A percentile compares a stretch with the other conserved stretches of the same genome.
These are phyloP conservation scores for Rhinolophus ferrumequinum DNA, from an alignment of 2,113 vertebrate species.

Conservation along the genomic window DNA sequence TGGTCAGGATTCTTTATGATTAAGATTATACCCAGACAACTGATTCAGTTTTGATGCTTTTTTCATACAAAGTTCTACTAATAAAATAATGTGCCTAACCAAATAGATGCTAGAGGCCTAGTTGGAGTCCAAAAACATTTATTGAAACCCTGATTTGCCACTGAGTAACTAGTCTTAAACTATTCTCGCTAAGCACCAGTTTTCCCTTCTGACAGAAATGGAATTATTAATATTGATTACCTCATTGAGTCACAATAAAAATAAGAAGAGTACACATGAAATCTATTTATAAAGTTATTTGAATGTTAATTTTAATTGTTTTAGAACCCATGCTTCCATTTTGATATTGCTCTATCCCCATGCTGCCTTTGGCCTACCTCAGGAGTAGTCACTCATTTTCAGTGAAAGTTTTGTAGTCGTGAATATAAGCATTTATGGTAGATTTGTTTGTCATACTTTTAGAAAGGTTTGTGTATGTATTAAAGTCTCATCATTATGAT, in stretches of 20 bases:
- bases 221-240: not conserved
- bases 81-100: not conserved
- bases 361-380: not conserved
- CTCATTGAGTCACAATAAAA: not conserved
- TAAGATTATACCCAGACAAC: not conserved
- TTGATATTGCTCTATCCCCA: not conserved
- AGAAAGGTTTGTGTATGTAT: not conserved
- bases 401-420: not conserved
- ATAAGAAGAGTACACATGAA: not conserved
- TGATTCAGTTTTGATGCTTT: not conserved
- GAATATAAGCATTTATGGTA: not conserved
- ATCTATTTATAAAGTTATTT: not conserved
- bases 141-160: not conserved
- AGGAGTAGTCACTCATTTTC: not conserved
- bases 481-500: slow-evolving; percentile 32
- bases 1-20: not conserved
- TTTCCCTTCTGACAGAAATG: slow-evolving; percentile 11
- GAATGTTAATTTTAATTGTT: slow-evolving; percentile 24
- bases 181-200: not conserved
- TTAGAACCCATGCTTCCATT: not conserved
- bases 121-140: not conserved
- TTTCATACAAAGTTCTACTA: not conserved
- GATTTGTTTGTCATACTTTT: slow-evolving; percentile 18
- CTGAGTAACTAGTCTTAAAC: not conserved
- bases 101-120: not conserved